Evolutionary conservation across 2,888 invertebrate species (phyloP), one percentile per base, ranked within the genome.

Genomic region (Merodon equestris): DNA sequence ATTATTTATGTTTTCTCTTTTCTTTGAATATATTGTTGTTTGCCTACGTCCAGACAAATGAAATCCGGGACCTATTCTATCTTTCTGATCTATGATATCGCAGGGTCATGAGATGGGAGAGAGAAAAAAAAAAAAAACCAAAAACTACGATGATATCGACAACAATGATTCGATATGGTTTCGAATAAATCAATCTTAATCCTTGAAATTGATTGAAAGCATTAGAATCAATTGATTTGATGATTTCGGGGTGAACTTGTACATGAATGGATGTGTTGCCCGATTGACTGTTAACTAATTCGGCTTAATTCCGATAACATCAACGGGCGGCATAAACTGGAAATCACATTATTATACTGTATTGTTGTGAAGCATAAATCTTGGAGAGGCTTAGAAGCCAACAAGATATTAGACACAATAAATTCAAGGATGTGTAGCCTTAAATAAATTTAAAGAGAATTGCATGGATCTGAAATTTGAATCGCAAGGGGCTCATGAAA

Each of bases 181-280:
- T 40, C 50, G 45, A 64, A 79, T 74, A 79, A 79, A 79, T 79
- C 79, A 79, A 70, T 60, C 54, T 45, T 79, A 79, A 79, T 79
- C 79, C 68, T 64, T 17, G 64, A 54, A 68, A 79, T 79, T 79
- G 79, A 79, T 79, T 79, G 79, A 79, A 79, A 54, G 60, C 73
- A 70, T 73, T 58, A 60, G 68, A 73, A 73, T 79, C 73, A 79
- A 79, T 79, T 79, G 79, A 64, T 70, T 79, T 73, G 79, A 79
- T 60, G 73, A 73, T 74, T 79, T 68, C 48, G 50, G 67, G 67
- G 54, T 64, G 79, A 63, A 68, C 64, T 79, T 64, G n/a, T 48
- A 56, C 56, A 70, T 64, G 60, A 64, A 70, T 79, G 50, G 60
- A 64, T 74, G 58, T 73, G 61, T 45, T 63, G 73, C 63, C 40